Percentiles rank a stretch among this genome's conserved stretches.
phyloP scores from a whole-genome alignment of 1,140 invertebrate species.

The Aricia agestis region DNA sequence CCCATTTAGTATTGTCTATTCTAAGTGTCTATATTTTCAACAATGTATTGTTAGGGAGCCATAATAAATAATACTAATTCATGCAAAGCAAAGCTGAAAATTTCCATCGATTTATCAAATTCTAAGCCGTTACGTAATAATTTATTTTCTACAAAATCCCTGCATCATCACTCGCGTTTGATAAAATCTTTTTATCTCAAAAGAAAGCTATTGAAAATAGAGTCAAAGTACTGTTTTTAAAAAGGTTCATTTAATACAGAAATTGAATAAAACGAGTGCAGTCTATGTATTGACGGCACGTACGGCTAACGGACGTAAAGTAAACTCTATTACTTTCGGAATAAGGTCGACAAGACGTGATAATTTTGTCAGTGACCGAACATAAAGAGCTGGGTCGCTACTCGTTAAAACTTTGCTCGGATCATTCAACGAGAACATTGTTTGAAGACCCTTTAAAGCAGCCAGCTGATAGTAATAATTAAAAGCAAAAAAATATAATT shows the following conservation, averaged over 20 bases:
- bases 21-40: too few relatives aligned
- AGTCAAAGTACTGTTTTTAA: neutral
- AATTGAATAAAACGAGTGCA: neutral
- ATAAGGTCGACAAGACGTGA: neutral
- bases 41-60: too few relatives aligned
- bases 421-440: neutral
- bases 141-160: neutral
- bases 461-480: too few relatives aligned
- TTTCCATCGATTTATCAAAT: neutral
- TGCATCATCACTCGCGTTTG: neutral
- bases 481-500: too few relatives aligned
- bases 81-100: neutral
- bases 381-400: neutral
- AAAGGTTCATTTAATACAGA: constrained; percentile 7
- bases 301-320: neutral
- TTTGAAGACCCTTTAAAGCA: neutral
- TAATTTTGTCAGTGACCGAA: neutral
- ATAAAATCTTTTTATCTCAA: neutral
- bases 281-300: constrained; percentile 2
- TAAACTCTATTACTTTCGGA: neutral
- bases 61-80: too few relatives aligned
- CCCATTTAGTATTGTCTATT: too few relatives aligned
- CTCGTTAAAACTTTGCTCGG: neutral
- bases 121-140: neutral
- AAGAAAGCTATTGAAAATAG: neutral